These are phyloP conservation scores for Trilocha varians DNA, from an alignment of 2,888 invertebrate species.

Conservation along the genomic window DNA sequence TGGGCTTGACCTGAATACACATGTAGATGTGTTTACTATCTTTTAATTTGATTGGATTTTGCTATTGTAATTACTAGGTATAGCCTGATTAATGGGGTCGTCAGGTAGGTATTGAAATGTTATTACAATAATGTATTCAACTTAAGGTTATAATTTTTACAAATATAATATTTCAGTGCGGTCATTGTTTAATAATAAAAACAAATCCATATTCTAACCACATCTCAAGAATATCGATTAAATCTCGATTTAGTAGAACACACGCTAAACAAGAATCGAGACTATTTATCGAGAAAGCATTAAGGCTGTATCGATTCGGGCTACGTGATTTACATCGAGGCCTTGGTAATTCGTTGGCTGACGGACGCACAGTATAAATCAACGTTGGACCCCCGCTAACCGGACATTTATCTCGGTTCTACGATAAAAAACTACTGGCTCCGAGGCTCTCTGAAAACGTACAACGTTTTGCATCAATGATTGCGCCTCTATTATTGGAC, in stretches of 20 bases:
- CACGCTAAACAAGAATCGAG: conserved; percentile 3
- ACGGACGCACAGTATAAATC: conserved; percentile 66
- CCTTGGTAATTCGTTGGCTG: conserved; percentile 66
- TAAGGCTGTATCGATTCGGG: conserved; percentile 46
- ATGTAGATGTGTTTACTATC: background rate
- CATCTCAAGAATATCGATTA: no score
- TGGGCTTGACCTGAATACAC: background rate
- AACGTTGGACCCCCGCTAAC: conserved; percentile 68
- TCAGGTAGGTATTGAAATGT: no score
- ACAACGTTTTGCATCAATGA: conserved; percentile 20
- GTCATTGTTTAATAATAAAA: no score
- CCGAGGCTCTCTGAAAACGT: conserved; percentile 23
- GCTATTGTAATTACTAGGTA: background rate
- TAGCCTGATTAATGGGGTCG: no score
- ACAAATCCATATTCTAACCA: no score
- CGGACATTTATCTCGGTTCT: conserved; percentile 63
- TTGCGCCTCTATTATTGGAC: conserved; percentile 25
- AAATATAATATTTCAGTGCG: no score
- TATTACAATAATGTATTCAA: no score
- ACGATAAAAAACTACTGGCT: conserved; percentile 51
- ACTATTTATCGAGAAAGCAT: conserved; percentile 32
- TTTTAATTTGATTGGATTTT: background rate
- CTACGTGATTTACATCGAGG: conserved; percentile 65
- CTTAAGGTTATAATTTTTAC: no score
- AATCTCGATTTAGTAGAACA: background rate